Percentiles rank a stretch among this genome's conserved stretches.
phyloP scores from a whole-genome alignment of 2,113 vertebrate species.

The Pampusana beccarii region DNA sequence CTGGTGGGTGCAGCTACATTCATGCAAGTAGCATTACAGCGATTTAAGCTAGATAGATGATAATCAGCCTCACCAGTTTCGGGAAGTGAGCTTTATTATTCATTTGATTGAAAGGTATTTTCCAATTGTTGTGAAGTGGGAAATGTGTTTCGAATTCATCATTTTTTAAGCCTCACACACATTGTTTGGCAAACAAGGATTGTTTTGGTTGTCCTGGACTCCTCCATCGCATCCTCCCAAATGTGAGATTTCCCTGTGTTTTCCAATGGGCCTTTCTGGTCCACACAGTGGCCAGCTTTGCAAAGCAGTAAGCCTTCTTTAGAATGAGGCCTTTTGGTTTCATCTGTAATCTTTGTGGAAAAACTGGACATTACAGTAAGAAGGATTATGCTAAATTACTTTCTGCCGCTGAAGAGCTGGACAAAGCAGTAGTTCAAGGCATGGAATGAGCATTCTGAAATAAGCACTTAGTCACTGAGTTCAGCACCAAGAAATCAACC shows the following conservation, averaged over 20 bases:
- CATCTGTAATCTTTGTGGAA: constrained; percentile 58
- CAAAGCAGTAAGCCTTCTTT: constrained; percentile 55
- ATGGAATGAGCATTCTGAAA: constrained; percentile 42
- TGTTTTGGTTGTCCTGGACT: constrained; percentile 44
- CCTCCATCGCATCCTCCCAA: constrained; percentile 19
- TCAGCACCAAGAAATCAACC: constrained; percentile 39
- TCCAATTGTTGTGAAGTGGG: constrained; percentile 44
- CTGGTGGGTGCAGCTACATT: constrained; percentile 43
- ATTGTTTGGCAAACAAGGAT: constrained; percentile 16
- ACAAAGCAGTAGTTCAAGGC: constrained; percentile 56
- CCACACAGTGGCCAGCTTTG: constrained; percentile 11
- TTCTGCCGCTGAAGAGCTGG: constrained; percentile 24
- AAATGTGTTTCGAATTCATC: constrained; percentile 40
- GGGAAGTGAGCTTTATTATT: constrained; percentile 47
- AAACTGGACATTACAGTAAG: constrained; percentile 60
- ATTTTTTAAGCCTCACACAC: constrained; percentile 27
- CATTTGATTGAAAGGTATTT: constrained; percentile 66
- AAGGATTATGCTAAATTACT: constrained; percentile 65
- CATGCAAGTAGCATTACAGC: background rate
- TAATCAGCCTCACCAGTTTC: constrained; percentile 21
- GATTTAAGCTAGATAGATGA: constrained; percentile 55
- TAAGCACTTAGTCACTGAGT: constrained; percentile 36
- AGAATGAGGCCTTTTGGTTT: constrained; percentile 41
- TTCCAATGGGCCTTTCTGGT: background rate
- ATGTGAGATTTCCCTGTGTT: constrained; percentile 44